These are phyloP conservation scores for Denticeps clupeoides DNA, from an alignment of 2,797 vertebrate species.

Conservation along the genomic window DNA sequence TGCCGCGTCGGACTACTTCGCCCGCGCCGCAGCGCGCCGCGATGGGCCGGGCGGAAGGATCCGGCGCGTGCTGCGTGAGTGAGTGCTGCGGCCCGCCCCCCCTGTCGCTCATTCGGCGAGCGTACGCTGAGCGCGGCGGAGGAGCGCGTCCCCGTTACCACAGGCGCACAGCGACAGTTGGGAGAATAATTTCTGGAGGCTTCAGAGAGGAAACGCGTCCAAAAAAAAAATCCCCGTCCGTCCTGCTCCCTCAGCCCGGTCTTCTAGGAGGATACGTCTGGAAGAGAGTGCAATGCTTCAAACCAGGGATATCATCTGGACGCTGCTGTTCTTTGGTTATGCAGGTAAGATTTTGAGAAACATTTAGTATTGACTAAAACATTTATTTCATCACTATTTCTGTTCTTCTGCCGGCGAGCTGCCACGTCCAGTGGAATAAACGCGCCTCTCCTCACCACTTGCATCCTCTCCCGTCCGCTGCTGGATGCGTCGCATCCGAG, in stretches of 20 bases:
- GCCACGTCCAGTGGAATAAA: too few species aligned
- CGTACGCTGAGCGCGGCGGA: slow-evolving; percentile 63
- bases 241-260: slow-evolving; percentile 37
- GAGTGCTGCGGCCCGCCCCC: slow-evolving; percentile 77
- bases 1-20: slow-evolving; percentile 37
- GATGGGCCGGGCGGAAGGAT: slow-evolving; percentile 16
- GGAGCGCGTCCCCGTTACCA: slow-evolving; percentile 44
- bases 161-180: slow-evolving; percentile 42
- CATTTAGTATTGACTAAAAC: too few species aligned
- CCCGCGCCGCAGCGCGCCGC: slow-evolving; percentile 1
- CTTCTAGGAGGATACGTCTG: slow-evolving; percentile 57
- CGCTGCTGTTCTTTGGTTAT: slow-evolving; percentile 68
- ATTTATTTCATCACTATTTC: too few species aligned
- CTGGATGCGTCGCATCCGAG: slow-evolving; percentile 11
- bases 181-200: slow-evolving; percentile 34
- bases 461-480: slow-evolving; percentile 11
- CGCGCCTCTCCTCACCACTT: slow-evolving; percentile 17
- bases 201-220: too few species aligned
- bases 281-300: slow-evolving; percentile 74
- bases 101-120: slow-evolving; percentile 76
- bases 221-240: slow-evolving; percentile 26
- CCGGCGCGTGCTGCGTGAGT: slow-evolving; percentile 22
- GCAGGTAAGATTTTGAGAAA: slow-evolving; percentile 78
- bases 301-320: slow-evolving; percentile 73
- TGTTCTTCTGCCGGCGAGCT: too few species aligned